Base-by-base conservation (phyloP, 2,888 invertebrate species). In the Cephus rjabovi region DNA sequence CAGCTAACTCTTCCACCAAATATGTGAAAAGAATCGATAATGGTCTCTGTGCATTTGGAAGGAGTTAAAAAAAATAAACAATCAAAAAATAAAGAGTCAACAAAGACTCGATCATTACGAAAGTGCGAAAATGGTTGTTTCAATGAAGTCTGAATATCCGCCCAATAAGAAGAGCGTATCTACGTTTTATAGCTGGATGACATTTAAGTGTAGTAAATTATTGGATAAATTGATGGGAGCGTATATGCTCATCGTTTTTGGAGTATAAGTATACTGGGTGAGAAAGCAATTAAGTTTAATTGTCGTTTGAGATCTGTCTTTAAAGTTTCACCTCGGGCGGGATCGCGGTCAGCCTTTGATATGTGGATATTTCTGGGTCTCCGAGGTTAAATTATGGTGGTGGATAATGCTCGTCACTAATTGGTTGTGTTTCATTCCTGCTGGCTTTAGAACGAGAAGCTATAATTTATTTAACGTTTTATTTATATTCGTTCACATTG, bases 1-100 rank as follows among this genome's bases (percentile, higher is more conserved):
- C 84, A 83, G 82, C 83, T 79, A 79, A 79, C 80, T 73, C 69
- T 70, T 76, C 56, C 15, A 69, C 31, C 73, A 71, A 78, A 79
- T 80, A 78, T 80, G 75, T 69, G 35, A 74, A 82, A 80, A 76
- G 76, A 83, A 76, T 80, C 77, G 40, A 69, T 78, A 33, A 12
- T 34, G 71, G 34, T 30, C 3, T 56, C 56, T 56, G 56, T 56
- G 23, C 23, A 9, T 56, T 56, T 56, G 23, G 23, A 23, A 40
- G 12, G 0, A 37, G 15, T 6, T 40, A 4, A 40, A 15, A 40
- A 15, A 40, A 6, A 4, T 15, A 40, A 40, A 23, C 0, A 15
- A 30, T 30, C 30, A 30, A 30, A 30, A 30, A 30, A 30, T 30
- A 56, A 56, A 56, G 0, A 40, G 1, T 23, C 40, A 56, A 23